Evolutionary conservation across 2,797 vertebrate genomes (phyloP), one percentile per base, ranked within the genome.

Genomic region (Spheniscus humboldti): DNA sequence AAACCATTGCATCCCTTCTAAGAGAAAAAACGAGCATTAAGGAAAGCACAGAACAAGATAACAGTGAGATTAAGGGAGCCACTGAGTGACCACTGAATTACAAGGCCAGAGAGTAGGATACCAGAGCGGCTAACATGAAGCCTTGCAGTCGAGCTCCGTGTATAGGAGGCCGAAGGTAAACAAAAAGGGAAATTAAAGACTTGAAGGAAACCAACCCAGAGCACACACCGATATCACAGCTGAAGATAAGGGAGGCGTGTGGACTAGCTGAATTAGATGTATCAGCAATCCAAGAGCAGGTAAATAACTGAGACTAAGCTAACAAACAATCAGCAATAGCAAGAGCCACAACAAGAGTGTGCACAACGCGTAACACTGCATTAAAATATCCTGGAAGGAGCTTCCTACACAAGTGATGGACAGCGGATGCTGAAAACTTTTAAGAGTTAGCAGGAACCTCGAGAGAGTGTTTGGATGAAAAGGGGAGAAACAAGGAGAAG

Each of bases 111-210:
- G 43, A 43, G 10, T 1, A 35, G 30, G 39, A 37, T 8, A 66
- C 8, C 43, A n/a, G 27, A 47, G 39, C 1, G 11, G 68, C 35
- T 48, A 48, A 56, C 1, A 5, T 0, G 0, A 88, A 79, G 43
- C 0, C 0, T 0, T 50, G 55, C 50, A 63, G 45, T 13, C 10
- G 39, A 85, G 62, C 33, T 55, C 17, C 59, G n/a, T 0, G 0
- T 28, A 14, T 1, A 48, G 17, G n/a, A 94, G 22, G 41, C 27
- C 33, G 23, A 74, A 78, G 28, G 28, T 18, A 67, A 78, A 81
- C 18, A 18, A 90, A 92, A 93, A 81, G 35, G 27, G 60, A 92
- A 68, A 59, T 59, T n/a, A 68, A 88, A 75, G 76, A 57, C 62
- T 75, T 76, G 43, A n/a, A 52, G 25, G 47, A 78, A 88, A 64